Percentiles rank a stretch among this genome's conserved stretches.
phyloP scores from a whole-genome alignment of 1,140 invertebrate species.

The Eciton burchellii region DNA sequence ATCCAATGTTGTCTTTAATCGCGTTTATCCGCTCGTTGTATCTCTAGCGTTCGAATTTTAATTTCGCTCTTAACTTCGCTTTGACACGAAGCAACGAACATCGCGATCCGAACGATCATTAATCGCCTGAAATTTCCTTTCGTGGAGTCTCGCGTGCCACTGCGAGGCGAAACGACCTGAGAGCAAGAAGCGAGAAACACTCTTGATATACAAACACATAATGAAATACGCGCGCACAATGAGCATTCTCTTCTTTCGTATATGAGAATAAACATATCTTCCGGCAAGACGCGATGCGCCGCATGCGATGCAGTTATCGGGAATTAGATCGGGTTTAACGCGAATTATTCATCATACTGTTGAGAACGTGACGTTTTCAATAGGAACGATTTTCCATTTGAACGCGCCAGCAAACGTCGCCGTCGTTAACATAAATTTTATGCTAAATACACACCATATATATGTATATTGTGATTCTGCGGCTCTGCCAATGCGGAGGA shows the following conservation, averaged over 20 bases:
- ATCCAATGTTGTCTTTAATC: conserved; percentile 15
- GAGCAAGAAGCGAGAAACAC: neutral
- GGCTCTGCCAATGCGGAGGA: neutral
- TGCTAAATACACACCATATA: conserved; percentile 33
- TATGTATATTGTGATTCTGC: conserved; percentile 25
- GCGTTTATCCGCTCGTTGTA: conserved; percentile 12
- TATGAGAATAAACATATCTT: neutral
- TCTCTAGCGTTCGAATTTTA: conserved; percentile 13
- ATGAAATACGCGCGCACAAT: no score
- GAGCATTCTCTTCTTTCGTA: no score
- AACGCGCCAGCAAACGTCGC: conserved; percentile 16
- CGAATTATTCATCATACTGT: conserved; percentile 19
- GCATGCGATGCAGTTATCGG: neutral
- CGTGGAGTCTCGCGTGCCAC: neutral
- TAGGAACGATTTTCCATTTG: conserved; percentile 36
- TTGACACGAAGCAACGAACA: neutral
- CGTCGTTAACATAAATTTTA: conserved; percentile 36
- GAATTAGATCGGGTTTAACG: conserved; percentile 16
- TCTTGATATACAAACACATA: neutral
- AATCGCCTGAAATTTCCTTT: conserved; percentile 7
- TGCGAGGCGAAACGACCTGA: neutral
- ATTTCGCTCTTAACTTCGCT: neutral
- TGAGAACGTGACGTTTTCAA: conserved; percentile 47
- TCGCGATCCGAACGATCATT: conserved; percentile 1
- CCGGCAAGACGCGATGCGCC: neutral